phyloP scores from a whole-genome alignment of 2,888 invertebrate genomes.

The Caenorhabditis macrosperma region DNA sequence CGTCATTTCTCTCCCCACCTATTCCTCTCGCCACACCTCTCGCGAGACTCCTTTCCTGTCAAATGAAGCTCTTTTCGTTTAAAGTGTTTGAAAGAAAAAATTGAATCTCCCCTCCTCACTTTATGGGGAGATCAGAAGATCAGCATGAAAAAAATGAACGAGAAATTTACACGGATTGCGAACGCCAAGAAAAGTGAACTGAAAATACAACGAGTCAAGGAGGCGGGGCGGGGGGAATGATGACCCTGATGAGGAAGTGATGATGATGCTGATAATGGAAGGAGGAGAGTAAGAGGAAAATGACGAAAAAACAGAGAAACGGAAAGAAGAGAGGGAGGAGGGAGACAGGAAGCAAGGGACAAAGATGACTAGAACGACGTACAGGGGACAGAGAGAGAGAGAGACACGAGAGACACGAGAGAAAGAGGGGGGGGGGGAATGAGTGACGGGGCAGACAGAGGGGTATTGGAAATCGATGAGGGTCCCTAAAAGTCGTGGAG shows the following conservation, averaged over 20 bases:
- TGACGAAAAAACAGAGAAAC: not conserved
- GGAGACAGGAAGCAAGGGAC: not conserved
- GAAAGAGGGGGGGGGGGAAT: not conserved
- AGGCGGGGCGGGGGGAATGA: too few relatives aligned
- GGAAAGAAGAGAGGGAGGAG: not conserved
- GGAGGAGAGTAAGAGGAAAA: not conserved
- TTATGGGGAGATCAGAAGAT: too few relatives aligned
- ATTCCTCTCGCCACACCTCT: too few relatives aligned
- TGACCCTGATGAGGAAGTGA: not conserved
- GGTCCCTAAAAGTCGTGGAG: slow-evolving; percentile 37
- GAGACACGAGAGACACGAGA: not conserved
- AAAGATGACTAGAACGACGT: slow-evolving; percentile 27
- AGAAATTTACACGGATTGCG: not conserved
- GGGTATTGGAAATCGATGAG: not conserved
- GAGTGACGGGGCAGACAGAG: not conserved
- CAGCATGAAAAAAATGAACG: too few relatives aligned
- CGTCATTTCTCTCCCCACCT: too few relatives aligned
- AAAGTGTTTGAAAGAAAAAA: too few relatives aligned
- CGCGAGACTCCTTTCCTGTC: too few relatives aligned
- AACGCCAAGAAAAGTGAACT: too few relatives aligned
- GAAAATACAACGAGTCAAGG: slow-evolving; percentile 17
- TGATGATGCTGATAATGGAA: slow-evolving; percentile 10
- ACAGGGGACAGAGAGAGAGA: not conserved
- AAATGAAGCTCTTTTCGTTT: too few relatives aligned
- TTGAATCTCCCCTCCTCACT: too few relatives aligned